Percentiles rank a stretch among this genome's conserved stretches.
These are phyloP conservation scores for Apogon hyalosoma DNA, from an alignment of 2,797 vertebrate species.

Conservation along the genomic window DNA sequence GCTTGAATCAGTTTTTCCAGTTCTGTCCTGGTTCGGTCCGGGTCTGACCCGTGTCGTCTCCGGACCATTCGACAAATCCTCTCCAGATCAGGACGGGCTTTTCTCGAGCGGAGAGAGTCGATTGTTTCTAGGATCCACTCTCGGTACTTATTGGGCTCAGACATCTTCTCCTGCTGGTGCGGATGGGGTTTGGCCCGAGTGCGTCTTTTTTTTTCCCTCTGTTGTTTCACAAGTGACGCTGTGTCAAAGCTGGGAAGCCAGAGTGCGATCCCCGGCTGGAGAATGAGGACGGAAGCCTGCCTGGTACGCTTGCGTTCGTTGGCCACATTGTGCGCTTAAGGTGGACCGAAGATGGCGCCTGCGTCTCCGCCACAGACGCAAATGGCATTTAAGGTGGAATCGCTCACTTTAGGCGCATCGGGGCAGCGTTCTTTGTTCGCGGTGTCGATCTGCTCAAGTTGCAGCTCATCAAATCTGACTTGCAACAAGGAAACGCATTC, in stretches of 20 bases:
- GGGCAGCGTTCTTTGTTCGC: conserved; percentile 65
- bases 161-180: conserved; percentile 76
- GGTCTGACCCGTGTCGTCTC: conserved; percentile 90
- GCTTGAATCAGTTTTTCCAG: conserved; percentile 93
- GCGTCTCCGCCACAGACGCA: conserved; percentile 50
- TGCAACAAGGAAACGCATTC: conserved; percentile 4
- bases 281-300: conserved; percentile 87
- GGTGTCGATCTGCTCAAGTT: neutral
- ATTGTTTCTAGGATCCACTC: conserved; percentile 94
- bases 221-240: conserved; percentile 80
- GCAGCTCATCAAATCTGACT: neutral
- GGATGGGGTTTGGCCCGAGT: conserved; percentile 70
- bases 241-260: conserved; percentile 76
- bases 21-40: conserved; percentile 89
- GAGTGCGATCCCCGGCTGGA: conserved; percentile 83
- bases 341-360: conserved; percentile 80
- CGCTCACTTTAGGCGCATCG: conserved; percentile 17
- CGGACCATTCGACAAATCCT: conserved; percentile 93
- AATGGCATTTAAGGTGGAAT: conserved; percentile 77
- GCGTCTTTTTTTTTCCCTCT: conserved; percentile 65
- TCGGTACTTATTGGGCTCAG: conserved; percentile 86
- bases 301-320: conserved; percentile 85
- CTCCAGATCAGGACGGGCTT: conserved; percentile 93
- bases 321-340: conserved; percentile 85
- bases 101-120: conserved; percentile 92